Evolutionary conservation across 2,888 invertebrate genomes (phyloP).

Genomic region (Uropetala carovei): DNA sequence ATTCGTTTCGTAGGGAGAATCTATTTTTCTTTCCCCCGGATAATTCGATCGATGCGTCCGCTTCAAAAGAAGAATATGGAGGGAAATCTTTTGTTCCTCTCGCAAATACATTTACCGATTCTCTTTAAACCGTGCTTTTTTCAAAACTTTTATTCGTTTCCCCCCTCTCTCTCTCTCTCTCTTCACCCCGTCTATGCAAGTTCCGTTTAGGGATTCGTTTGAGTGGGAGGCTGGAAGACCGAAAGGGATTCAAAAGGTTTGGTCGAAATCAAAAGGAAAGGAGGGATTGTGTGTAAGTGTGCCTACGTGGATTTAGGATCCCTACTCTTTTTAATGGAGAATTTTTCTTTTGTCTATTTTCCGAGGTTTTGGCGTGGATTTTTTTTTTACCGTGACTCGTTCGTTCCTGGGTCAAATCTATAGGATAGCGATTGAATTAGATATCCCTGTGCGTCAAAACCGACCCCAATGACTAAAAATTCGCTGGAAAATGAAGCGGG

Average conservation of each 20-base stretch:
- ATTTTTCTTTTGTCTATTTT: constrained; percentile 18
- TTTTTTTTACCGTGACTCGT: not conserved
- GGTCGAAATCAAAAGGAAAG: too few relatives aligned
- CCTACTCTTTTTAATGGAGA: not conserved
- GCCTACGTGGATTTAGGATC: not conserved
- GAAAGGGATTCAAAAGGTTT: not conserved
- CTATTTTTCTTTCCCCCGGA: too few relatives aligned
- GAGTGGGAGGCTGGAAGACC: not conserved
- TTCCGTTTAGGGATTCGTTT: not conserved
- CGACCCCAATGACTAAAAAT: not conserved
- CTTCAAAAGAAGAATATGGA: not conserved
- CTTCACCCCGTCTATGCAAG: too few relatives aligned
- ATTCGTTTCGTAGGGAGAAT: not conserved
- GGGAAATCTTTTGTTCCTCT: not conserved
- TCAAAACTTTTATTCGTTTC: not conserved
- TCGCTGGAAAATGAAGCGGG: not conserved
- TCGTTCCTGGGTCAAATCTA: not conserved
- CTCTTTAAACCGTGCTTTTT: constrained; percentile 8
- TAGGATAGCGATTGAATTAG: not conserved
- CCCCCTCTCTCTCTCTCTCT: not conserved
- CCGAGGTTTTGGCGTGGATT: not conserved
- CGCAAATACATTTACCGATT: not conserved
- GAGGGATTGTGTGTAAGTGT: not conserved
- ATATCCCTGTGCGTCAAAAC: not conserved
- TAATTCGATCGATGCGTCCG: not conserved